Evolutionary conservation across 1,140 invertebrate species (phyloP).

Genomic region (Kradibia gibbosae): DNA sequence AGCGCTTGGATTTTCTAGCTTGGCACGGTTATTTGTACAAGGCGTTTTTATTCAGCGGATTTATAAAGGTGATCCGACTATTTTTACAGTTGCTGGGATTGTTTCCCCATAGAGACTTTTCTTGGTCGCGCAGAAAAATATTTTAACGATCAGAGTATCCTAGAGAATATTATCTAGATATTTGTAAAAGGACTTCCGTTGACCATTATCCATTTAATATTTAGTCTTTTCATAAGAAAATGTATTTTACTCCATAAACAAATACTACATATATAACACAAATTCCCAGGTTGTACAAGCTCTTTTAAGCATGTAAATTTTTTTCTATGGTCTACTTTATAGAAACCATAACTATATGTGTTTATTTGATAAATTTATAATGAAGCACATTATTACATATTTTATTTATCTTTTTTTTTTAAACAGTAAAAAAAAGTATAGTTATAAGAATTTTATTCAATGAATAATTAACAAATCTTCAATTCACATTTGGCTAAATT

Average conservation of each 20-base stretch:
- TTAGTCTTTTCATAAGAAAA: no score
- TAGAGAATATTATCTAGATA: not conserved
- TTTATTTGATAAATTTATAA: constrained; percentile 26
- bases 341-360: constrained; percentile 13
- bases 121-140: not conserved
- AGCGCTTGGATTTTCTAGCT: not conserved
- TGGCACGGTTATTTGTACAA: not conserved
- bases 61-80: constrained; percentile 27
- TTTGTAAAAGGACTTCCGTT: not conserved
- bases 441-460: no score
- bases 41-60: not conserved
- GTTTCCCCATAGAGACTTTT: not conserved
- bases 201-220: not conserved
- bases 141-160: not conserved
- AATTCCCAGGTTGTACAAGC: no score
- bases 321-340: not conserved
- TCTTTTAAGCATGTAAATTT: not conserved
- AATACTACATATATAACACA: no score
- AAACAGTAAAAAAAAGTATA: no score
- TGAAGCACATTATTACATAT: not conserved
- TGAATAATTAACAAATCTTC: no score
- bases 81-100: constrained; percentile 34
- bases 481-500: not conserved
- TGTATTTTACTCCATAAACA: not conserved
- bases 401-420: no score